Evolutionary conservation across 2,888 invertebrate genomes (phyloP), one percentile per base, ranked within the genome.

Genomic region (Germaria angustata): DNA sequence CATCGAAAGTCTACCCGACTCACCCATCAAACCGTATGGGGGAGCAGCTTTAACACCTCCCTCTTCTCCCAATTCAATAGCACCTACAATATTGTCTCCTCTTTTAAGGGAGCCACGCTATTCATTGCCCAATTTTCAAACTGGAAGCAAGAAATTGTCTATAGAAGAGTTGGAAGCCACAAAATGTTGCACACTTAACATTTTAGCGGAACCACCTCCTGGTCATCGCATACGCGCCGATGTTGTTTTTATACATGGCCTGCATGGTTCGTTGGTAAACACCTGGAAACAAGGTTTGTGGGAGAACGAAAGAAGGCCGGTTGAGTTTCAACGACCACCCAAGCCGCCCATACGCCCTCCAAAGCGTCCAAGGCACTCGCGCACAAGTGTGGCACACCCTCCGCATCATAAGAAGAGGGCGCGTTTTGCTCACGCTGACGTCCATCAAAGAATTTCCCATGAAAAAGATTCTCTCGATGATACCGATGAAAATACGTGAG

Each of bases 271-370:
- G 0, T 92, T 95, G 34, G 93, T 94, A 20, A 95, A 95, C 87
- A 97, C 97, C 0, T 97, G 97, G 97, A 93, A 95, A 55, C 96
- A 96, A 88, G 95, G 95, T 0, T 92, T 93, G 32, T 95, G 95
- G 95, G 92, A 89, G 53, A 91, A 90, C 20, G 90, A 91, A 39
- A 88, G 91, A 7, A 87, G 88, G 15, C 90, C 90, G 11, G 91
- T 90, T 8, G 87, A 88, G 41, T 91, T 91, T 49, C 86, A 91
- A 75, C 87, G 91, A 22, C 91, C 91, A 17, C 91, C 91, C 0
- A 87, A 87, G 13, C 90, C 90, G 0, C 90, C 89, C n/a, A 86
- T 91, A 28, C 87, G 91, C 28, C 89, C 90, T 22, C 90, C 91
- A 9, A 90, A 90, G 78, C 86, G 90, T 3, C 88, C 90, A 0